These are phyloP conservation scores for Chironomus riparius DNA, from an alignment of 2,888 invertebrate genomes.

Conservation along the genomic window DNA sequence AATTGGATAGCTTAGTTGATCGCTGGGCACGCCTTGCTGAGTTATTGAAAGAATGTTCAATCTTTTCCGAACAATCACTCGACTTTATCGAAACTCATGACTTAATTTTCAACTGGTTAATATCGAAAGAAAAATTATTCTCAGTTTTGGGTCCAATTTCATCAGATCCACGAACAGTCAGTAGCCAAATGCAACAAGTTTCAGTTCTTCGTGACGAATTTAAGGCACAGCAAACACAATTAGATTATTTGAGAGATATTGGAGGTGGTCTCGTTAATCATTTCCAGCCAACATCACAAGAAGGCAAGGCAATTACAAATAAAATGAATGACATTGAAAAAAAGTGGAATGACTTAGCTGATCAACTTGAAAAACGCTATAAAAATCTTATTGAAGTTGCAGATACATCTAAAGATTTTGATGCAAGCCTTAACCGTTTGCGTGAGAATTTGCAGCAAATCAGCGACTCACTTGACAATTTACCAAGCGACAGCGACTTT, in stretches of 20 bases:
- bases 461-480: slow-evolving; percentile 74
- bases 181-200: slow-evolving; percentile 90
- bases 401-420: slow-evolving; percentile 87
- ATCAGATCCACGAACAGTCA: slow-evolving; percentile 89
- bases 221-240: slow-evolving; percentile 81
- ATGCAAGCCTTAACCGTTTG: slow-evolving; percentile 73
- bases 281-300: slow-evolving; percentile 47
- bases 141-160: slow-evolving; percentile 92
- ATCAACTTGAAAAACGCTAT: slow-evolving; percentile 78
- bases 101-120: slow-evolving; percentile 76
- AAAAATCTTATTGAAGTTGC: slow-evolving; percentile 82
- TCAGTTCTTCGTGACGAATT: slow-evolving; percentile 93
- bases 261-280: slow-evolving; percentile 63
- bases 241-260: slow-evolving; percentile 74
- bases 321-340: slow-evolving; percentile 64
- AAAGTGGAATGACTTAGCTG: slow-evolving; percentile 72
- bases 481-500: slow-evolving; percentile 71
- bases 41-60: slow-evolving; percentile 59
- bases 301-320: slow-evolving; percentile 56
- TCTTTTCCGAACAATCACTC: slow-evolving; percentile 65
- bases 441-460: slow-evolving; percentile 81
- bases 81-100: slow-evolving; percentile 87
- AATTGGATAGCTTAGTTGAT: slow-evolving; percentile 71
- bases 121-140: slow-evolving; percentile 91
- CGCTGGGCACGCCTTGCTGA: slow-evolving; percentile 82